phyloP scores from a whole-genome alignment of 2,797 vertebrate species.

The Menidia menidia region DNA sequence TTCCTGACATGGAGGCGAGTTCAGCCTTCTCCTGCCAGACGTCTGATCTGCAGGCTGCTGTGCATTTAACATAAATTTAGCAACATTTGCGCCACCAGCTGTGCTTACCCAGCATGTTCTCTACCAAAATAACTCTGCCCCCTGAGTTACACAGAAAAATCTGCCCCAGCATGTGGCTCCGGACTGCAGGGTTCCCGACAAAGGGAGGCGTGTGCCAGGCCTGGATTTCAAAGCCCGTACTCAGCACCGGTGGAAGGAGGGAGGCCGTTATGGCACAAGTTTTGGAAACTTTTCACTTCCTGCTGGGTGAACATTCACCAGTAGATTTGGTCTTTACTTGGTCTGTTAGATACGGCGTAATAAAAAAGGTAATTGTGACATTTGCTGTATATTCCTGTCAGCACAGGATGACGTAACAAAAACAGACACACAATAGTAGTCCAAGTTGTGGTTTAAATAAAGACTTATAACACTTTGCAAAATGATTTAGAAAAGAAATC shows the following conservation, averaged over 20 bases:
- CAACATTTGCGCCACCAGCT: slow-evolving; percentile 47
- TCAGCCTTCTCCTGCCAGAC: no score
- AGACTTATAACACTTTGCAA: no score
- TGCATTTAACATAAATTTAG: slow-evolving; percentile 47
- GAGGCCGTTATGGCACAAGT: background rate
- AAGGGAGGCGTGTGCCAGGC: background rate
- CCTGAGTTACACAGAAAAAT: slow-evolving; percentile 18
- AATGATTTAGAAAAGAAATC: no score
- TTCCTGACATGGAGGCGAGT: no score
- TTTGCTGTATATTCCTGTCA: no score
- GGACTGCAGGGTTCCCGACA: slow-evolving; percentile 16
- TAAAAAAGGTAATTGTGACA: no score
- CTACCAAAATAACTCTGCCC: slow-evolving; percentile 64
- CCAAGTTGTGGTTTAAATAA: no score
- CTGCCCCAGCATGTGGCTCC: slow-evolving; percentile 20
- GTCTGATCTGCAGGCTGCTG: background rate
- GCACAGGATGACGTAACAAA: background rate
- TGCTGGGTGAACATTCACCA: background rate
- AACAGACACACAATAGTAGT: background rate
- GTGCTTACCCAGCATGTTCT: slow-evolving; percentile 59
- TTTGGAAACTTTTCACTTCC: background rate
- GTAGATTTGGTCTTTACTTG: background rate
- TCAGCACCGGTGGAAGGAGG: background rate
- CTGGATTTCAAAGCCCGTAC: slow-evolving; percentile 1
- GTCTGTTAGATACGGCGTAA: no score